Evolutionary conservation across 2,113 vertebrate species (phyloP).

Genomic region (Amphiprion percula): DNA sequence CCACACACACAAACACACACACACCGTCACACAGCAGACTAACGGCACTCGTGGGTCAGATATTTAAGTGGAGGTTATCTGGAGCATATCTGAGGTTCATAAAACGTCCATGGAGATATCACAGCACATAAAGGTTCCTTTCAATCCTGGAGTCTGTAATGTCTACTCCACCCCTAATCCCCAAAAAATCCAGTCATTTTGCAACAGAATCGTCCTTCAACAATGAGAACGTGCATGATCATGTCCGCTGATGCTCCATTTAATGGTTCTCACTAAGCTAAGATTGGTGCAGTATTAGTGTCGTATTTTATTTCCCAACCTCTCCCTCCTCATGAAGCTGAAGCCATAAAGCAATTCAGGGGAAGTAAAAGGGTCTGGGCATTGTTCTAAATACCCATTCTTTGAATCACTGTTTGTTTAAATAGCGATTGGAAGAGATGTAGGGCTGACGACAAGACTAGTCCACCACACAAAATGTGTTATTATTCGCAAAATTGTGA

Average conservation of each 20-base stretch:
- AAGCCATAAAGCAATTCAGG: background rate
- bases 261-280: conserved; percentile 11
- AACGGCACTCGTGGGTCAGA: background rate
- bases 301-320: conserved; percentile 4
- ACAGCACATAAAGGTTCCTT: conserved; percentile 23
- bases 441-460: background rate
- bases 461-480: no score
- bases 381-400: background rate
- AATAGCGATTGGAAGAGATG: background rate
- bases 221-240: background rate
- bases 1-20: conserved; percentile 30
- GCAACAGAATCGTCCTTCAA: conserved; percentile 1
- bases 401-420: conserved; percentile 7
- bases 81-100: conserved; percentile 14
- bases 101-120: conserved; percentile 12
- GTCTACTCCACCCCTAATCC: background rate
- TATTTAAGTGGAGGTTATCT: conserved; percentile 44
- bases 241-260: conserved; percentile 19
- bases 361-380: background rate
- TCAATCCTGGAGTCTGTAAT: conserved; percentile 14
- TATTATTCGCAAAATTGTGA: no score
- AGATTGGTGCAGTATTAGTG: conserved; percentile 5
- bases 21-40: conserved; percentile 4
- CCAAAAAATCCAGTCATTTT: background rate
- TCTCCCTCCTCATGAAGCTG: conserved; percentile 8